Evolutionary conservation across 2,113 vertebrate species (phyloP).

Genomic region (Thinocorus orbignyianus): DNA sequence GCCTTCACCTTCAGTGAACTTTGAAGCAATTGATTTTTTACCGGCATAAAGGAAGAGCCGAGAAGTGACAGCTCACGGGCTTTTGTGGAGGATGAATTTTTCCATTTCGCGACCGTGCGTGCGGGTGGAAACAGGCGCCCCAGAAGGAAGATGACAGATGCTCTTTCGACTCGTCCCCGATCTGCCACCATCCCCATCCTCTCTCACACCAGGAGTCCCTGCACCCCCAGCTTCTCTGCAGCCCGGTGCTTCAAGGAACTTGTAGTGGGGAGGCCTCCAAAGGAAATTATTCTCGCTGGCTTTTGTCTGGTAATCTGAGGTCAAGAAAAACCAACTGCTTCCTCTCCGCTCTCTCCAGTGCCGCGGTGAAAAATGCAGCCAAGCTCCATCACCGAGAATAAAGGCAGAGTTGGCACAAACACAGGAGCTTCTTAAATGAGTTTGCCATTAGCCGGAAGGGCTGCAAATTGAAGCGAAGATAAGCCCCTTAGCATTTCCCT

Average conservation of each 20-base stretch:
- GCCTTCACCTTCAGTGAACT: conserved; percentile 56
- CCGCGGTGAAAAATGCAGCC: conserved; percentile 35
- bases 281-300: not conserved
- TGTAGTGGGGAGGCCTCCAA: not conserved
- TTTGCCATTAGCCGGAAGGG: conserved; percentile 68
- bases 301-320: conserved; percentile 61
- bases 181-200: not conserved
- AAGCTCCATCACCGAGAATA: conserved; percentile 26
- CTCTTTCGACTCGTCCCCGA: not conserved
- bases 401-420: conserved; percentile 63
- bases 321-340: conserved; percentile 56
- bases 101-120: not conserved
- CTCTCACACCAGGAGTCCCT: not conserved
- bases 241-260: not conserved
- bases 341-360: conserved; percentile 10
- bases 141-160: not conserved
- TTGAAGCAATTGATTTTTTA: conserved; percentile 37
- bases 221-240: not conserved
- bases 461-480: conserved; percentile 70
- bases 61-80: not conserved
- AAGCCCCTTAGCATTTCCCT: conserved; percentile 66
- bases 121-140: not conserved
- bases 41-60: not conserved
- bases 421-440: conserved; percentile 63
- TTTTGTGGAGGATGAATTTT: not conserved